These are phyloP conservation scores for Cepphus grylle DNA, from an alignment of 2,113 vertebrate genomes.

Conservation along the genomic window DNA sequence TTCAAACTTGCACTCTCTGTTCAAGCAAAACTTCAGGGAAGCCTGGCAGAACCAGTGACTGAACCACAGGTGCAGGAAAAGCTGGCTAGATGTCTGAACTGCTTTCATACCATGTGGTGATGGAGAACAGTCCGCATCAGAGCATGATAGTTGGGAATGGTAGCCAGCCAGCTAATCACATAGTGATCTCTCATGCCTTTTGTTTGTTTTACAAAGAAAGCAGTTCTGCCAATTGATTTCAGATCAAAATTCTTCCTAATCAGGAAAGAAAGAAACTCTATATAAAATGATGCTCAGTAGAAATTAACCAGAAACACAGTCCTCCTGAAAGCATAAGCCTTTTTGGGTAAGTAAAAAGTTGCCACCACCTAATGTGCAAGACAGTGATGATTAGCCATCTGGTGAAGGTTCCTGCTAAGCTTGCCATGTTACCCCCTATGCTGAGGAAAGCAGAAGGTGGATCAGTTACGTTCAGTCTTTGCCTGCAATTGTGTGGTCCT, in stretches of 20 bases:
- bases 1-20: not conserved
- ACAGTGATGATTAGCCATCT: slow-evolving; percentile 50
- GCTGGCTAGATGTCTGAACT: not conserved
- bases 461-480: slow-evolving; percentile 36
- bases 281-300: not conserved
- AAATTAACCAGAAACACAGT: not conserved
- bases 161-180: slow-evolving; percentile 3
- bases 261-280: not conserved
- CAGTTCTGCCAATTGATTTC: not conserved
- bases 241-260: not conserved
- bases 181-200: not conserved
- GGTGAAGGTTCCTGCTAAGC: slow-evolving; percentile 46
- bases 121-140: not conserved
- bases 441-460: slow-evolving; percentile 43
- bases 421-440: slow-evolving; percentile 21
- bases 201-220: not conserved
- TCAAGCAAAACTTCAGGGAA: slow-evolving; percentile 12
- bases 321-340: not conserved
- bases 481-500: not conserved
- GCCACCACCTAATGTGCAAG: slow-evolving; percentile 40
- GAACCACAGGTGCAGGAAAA: slow-evolving; percentile 3
- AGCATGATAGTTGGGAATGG: not conserved
- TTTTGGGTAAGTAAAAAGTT: slow-evolving; percentile 18
- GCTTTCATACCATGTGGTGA: not conserved
- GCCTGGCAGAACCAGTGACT: not conserved